These are phyloP conservation scores for Chunga burmeisteri DNA, from an alignment of 2,113 vertebrate genomes.

Conservation along the genomic window DNA sequence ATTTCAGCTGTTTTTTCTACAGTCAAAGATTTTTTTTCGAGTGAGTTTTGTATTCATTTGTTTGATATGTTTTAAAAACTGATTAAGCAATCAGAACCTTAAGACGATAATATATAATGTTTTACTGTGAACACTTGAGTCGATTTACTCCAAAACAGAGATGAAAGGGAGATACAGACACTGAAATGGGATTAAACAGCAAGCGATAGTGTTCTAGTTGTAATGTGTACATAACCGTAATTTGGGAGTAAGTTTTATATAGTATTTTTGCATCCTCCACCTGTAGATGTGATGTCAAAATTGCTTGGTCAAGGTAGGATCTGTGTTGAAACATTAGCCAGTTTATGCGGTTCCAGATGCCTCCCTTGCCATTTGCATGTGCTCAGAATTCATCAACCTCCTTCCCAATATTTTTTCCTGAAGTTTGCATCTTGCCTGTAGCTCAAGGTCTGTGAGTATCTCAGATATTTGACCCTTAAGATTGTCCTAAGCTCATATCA, in stretches of 20 bases:
- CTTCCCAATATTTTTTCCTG: not conserved
- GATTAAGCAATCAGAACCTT: not conserved
- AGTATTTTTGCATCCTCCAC: not conserved
- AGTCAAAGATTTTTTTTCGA: not conserved
- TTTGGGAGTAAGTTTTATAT: not conserved
- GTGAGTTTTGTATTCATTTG: not conserved
- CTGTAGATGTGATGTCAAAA: not conserved
- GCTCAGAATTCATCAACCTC: not conserved
- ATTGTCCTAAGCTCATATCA: not conserved
- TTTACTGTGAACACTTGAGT: not conserved
- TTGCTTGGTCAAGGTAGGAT: not conserved
- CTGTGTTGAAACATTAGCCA: not conserved
- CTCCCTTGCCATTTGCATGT: fast-evolving
- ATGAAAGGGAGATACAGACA: not conserved
- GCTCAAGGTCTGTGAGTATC: not conserved
- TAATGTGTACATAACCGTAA: not conserved
- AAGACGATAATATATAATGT: not conserved
- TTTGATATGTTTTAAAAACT: not conserved
- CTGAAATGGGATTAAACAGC: not conserved
- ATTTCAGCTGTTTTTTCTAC: not conserved
- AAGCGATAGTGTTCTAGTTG: not conserved
- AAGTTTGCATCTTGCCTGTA: not conserved
- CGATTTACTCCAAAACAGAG: not conserved
- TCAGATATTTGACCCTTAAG: not conserved
- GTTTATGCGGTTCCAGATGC: not conserved